Conservation (phyloP, 1,140 invertebrate genomes). For the Danaus melanippus region DNA sequence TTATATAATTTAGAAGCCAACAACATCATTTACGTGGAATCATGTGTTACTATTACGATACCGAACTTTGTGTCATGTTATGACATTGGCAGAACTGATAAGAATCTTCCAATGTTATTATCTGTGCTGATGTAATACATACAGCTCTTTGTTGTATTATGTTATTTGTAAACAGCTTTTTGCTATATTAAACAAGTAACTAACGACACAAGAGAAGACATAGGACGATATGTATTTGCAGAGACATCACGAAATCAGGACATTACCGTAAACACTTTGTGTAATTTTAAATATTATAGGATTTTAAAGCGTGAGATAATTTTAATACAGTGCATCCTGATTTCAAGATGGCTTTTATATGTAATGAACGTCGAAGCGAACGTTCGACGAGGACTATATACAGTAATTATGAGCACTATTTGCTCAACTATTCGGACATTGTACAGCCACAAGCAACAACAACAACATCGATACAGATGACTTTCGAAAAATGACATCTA, state of each 20-base stretch:
- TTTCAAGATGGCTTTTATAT: constrained; percentile 30
- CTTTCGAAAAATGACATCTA: constrained; percentile 28
- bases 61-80: constrained; percentile 21
- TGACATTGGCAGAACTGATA: constrained; percentile 7
- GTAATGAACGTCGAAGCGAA: constrained; percentile 28
- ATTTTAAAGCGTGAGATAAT: not conserved
- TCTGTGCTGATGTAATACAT: constrained; percentile 3
- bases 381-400: constrained; percentile 30
- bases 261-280: constrained; percentile 5
- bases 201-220: constrained; percentile 42
- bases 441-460: constrained; percentile 57
- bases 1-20: constrained; percentile 32
- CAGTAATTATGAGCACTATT: constrained; percentile 42
- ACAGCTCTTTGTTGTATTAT: constrained; percentile 1
- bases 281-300: not conserved
- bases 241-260: constrained; percentile 32
- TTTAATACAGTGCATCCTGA: constrained; percentile 14
- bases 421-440: constrained; percentile 46
- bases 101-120: constrained; percentile 1
- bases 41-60: constrained; percentile 23
- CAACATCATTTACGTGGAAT: constrained; percentile 24
- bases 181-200: constrained; percentile 25
- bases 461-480: constrained; percentile 41
- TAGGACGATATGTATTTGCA: constrained; percentile 55
- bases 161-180: constrained; percentile 5